Base-by-base conservation (phyloP, 2,888 invertebrate species). In the Aproaerema taeniolella region DNA sequence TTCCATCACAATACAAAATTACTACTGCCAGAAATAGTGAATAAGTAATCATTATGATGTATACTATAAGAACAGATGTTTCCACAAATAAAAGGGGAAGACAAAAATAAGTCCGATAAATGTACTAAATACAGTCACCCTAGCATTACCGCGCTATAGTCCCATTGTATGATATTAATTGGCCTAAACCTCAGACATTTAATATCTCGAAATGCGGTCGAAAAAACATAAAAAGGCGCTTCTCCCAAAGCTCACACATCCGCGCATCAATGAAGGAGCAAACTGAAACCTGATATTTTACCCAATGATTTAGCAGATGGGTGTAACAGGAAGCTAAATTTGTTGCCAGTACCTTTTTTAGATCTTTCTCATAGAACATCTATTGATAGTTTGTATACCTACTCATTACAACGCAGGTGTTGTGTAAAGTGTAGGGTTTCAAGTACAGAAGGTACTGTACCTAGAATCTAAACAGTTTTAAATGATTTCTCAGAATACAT, bases 281-380 rank as follows among this genome's bases (percentile, higher is more conserved):
- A 67, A 68, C 50, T 58, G 83, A 70, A 83, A 86, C 58, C 50
- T 49, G 83, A 86, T 86, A 85, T 77, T 85, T 82, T 80, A 12
- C 64, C 66, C 61, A 70, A 64, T 72, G 74, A 81, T 82, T 82
- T 80, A 20, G 67, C 76, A 76, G 68, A 77, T 80, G 83, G 85
- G 81, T 72, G 81, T 68, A 70, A 80, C 81, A 82, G 85, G 83
- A 82, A 80, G 72, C 71, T 69, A 62, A 74, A 80, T 70, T 80
- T 83, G 85, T 78, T 68, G 64, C 75, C 65, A 69, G 68, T 58
- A 61, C 35, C 28, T 58, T 64, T 63, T 66, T 58, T 58, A 56
- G n/a, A 17, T 36, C 32, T 26, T 34, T 28, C n/a, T 30, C n/a
- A 12, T 31, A 11, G 39, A 38, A 53, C 57, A 57, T 63, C 58